Base-by-base conservation (phyloP, 2,888 invertebrate genomes). In the Serrognathus titanus region DNA sequence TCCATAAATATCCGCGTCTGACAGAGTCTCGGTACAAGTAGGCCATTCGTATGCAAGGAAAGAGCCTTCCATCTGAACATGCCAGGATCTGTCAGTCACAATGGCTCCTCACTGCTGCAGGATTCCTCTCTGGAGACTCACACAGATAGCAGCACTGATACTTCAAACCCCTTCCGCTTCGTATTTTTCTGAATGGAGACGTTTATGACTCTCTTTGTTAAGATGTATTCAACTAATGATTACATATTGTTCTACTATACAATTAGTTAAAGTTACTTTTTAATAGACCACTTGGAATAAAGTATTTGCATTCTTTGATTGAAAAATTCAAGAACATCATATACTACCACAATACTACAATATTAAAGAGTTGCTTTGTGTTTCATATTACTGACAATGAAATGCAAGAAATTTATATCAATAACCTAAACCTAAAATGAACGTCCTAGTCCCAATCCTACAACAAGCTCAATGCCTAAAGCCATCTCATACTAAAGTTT, bases 41-140 rank as follows among this genome's bases (percentile, higher is more conserved):
- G 76, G 75, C 75, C 69, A 75, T 76, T 75, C 74, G 74, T 75
- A 77, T 77, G 77, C 77, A 75, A 70, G 71, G 69, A 70, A 67
- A 72, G 71, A 72, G 73, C 71, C 72, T 76, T 76, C 75, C 77
- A 74, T 77, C 77, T 75, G 73, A 74, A 73, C 75, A 74, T 72
- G 75, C 73, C 76, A 72, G 75, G 77, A 75, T 75, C 77, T 76
- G 77, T 77, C 77, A 77, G 74, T 77, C 77, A 76, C 71, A 75
- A 76, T 75, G 75, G 75, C 75, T 72, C 69, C 72, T 69, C 67
- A 66, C 67, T 62, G 58, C 58, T 62, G 63, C 66, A 66, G 65
- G 71, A 75, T 72, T 70, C 69, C 66, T 69, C 71, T 70, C 71
- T 59, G 56, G 72, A 68, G 72, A 68, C 68, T 43, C 65, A 63